Conservation (phyloP, 2,888 invertebrate species). For the Girardia tigrina region DNA sequence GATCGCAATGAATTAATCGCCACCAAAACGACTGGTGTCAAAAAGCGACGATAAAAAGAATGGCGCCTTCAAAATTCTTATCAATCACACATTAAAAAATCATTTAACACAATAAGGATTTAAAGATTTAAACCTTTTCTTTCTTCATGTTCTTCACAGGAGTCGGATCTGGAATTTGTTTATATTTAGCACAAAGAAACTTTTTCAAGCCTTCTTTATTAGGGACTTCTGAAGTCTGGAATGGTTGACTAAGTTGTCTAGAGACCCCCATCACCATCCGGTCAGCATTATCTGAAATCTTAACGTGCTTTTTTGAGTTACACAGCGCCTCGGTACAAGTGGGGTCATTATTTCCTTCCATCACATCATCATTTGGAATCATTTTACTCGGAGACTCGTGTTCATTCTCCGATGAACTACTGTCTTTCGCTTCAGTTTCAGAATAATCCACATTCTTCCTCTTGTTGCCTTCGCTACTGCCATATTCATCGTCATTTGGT, state of each 20-base stretch:
- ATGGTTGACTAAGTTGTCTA: neutral
- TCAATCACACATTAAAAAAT: too few relatives aligned
- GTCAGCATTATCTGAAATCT: neutral
- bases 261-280: neutral
- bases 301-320: neutral
- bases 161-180: constrained; percentile 29
- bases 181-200: constrained; percentile 24
- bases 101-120: too few relatives aligned
- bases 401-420: constrained; percentile 5
- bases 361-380: neutral
- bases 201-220: neutral
- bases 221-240: neutral
- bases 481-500: too few relatives aligned
- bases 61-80: too few relatives aligned
- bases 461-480: too few relatives aligned
- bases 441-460: neutral
- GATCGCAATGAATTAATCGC: too few relatives aligned
- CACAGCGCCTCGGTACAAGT: neutral
- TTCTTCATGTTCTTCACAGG: neutral
- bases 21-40: too few relatives aligned
- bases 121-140: constrained; percentile 23
- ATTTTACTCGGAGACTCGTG: neutral
- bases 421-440: constrained; percentile 15
- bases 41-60: too few relatives aligned
- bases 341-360: neutral